Evolutionary conservation across 37 sponge, comb jelly and placozoan species (phyloP), one percentile per base, ranked within the genome.

Genomic region (Haliclona indistincta): DNA sequence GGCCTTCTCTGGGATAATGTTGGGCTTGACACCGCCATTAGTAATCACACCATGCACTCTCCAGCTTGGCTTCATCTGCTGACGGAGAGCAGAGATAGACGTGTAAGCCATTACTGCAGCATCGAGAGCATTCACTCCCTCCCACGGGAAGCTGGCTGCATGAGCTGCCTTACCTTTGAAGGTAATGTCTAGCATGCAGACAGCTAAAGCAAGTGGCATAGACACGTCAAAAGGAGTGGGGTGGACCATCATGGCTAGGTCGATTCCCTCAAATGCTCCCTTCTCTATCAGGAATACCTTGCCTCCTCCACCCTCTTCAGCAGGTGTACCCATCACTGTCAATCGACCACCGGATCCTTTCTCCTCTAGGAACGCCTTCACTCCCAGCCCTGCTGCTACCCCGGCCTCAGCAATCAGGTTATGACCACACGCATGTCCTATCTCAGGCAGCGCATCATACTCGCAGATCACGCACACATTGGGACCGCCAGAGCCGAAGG

Each of bases 241-340:
- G 72, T 95, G 96, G 17, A 91, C 93, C 96, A 95, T 95, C 86
- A 95, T 87, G n/a, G 93, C 85, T 20, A 91, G 28, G 34, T 95
- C 96, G 17, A 91, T 63, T 39, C 68, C 89, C 4, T 71, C 38
- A 65, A 95, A 95, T 23, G 76, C 78, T 2, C 83, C 89, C 2
- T 45, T 65, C 64, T 88, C 71, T n/a, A 95, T 80, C 45, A 95
- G 32, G 1, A 76, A 28, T 11, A 95, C 38, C 64, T 95, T 95
- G 13, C 92, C 96, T 32, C 92, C 96, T 4, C 79, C 83, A 22
- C 81, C 83, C 43, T 95, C 96, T 69, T 95, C 96, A 23, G 92
- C 96, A 63, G 96, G 96, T 8, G 96, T 95, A 8, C 96, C 96
- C 64, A 91, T 6, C 33, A 90, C 71, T 40, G 88, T 90, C 37